Base-by-base conservation (phyloP, 2,888 invertebrate genomes). In the Heliconius hortense region DNA sequence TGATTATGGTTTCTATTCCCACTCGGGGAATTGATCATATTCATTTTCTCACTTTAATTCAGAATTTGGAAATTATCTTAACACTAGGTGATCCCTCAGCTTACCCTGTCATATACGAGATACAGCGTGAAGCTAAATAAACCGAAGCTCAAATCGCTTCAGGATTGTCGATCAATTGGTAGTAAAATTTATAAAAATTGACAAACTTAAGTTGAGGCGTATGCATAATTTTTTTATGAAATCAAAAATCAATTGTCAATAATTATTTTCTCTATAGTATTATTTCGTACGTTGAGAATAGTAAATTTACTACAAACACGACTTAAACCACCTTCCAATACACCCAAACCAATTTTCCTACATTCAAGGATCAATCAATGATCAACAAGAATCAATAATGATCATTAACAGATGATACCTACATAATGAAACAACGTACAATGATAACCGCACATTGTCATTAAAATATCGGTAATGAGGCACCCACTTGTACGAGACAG, bases 391-490 rank as follows among this genome's bases (percentile, higher is more conserved):
- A 35, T 66, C 39, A 39, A 53, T 21, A 53, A 66, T 68, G 53
- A 28, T 68, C 53, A 68, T 68, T 68, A 70, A 59, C 48, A 71
- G 15, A 60, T 39, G 26, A 71, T 71, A 71, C 60, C 39, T 21
- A 71, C 35, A 24, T 26, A 56, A 56, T 71, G 60, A 71, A 60
- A 71, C 60, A 60, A 24, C 18, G 35, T 43, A 60, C 60, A 60
- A 18, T 24, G 59, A 71, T 71, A 7, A 24, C 26, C 59, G 1
- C 24, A 71, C 26, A 60, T 8, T 56, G 68, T 53, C 53, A n/a
- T 53, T 26, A 69, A 60, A 71, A 71, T 43, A 7, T 59, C 63
- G 39, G 84, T 90, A 90, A 90, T 88, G 88, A 89, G 81, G 85
- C 82, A 80, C 82, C 79, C 64, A 80, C 82, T 79, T 69, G 60